phyloP scores from a whole-genome alignment of 2,113 vertebrate genomes.

The Sprattus sprattus region DNA sequence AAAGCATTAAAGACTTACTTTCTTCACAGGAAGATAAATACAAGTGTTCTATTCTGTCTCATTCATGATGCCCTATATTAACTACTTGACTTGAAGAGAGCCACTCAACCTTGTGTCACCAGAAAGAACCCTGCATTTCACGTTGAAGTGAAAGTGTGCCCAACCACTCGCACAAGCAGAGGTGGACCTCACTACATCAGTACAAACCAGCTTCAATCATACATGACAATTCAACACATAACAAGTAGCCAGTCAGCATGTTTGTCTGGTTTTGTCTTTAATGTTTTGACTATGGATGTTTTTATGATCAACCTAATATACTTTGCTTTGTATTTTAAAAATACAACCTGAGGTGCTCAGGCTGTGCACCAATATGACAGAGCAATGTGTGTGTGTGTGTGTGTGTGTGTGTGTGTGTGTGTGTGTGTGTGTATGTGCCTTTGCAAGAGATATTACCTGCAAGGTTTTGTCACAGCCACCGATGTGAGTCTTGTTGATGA shows the following conservation, averaged over 20 bases:
- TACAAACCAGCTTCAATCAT: background rate
- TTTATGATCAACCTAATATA: no score
- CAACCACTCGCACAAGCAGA: background rate
- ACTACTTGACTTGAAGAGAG: background rate
- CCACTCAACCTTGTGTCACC: background rate
- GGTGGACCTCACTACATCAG: background rate
- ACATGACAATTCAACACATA: background rate
- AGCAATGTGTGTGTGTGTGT: background rate
- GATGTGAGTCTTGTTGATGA: slow-evolving; percentile 89
- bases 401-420: background rate
- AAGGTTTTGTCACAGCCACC: slow-evolving; percentile 88
- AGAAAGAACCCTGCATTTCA: background rate
- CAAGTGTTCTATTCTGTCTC: background rate
- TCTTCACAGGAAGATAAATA: background rate
- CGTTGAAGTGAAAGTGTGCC: background rate
- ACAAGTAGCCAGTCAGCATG: background rate
- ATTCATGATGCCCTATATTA: background rate
- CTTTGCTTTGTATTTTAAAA: no score
- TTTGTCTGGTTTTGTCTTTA: background rate
- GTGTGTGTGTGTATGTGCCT: background rate
- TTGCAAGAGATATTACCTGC: slow-evolving; percentile 71
- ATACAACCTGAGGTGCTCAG: background rate
- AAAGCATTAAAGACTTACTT: background rate
- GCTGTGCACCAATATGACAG: background rate
- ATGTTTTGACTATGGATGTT: background rate